Evolutionary conservation across 2,113 vertebrate genomes (phyloP).

Genomic region (Chelonoidis abingdonii): DNA sequence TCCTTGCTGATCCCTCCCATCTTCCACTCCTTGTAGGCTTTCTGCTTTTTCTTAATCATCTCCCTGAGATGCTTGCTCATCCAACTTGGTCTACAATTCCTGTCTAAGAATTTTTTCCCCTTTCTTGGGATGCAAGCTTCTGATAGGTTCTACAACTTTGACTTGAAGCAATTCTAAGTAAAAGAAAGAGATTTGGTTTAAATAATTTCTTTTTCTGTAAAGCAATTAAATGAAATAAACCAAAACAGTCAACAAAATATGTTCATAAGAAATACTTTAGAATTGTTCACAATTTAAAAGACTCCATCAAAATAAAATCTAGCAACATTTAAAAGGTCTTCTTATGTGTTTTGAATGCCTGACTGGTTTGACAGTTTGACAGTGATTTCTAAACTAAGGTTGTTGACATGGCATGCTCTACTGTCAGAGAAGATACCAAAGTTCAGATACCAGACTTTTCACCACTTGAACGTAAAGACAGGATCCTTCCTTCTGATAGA

Average conservation of each 20-base stretch:
- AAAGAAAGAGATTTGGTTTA: not conserved
- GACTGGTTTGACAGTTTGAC: slow-evolving; percentile 58
- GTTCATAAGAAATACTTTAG: slow-evolving; percentile 44
- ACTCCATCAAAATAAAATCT: slow-evolving; percentile 49
- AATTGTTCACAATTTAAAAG: slow-evolving; percentile 37
- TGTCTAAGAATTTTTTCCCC: too few relatives aligned
- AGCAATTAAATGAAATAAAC: not conserved
- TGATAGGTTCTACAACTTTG: too few relatives aligned
- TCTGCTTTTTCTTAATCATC: too few relatives aligned
- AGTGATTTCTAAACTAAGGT: slow-evolving; percentile 37
- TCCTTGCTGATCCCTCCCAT: too few relatives aligned
- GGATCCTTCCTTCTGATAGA: slow-evolving; percentile 44
- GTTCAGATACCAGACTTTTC: slow-evolving; percentile 49
- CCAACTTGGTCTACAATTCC: too few relatives aligned
- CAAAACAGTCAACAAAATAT: slow-evolving; percentile 25
- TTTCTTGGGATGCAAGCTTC: too few relatives aligned
- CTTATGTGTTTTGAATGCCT: slow-evolving; percentile 32
- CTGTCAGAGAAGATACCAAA: slow-evolving; percentile 55
- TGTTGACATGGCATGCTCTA: slow-evolving; percentile 34
- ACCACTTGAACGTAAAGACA: slow-evolving; percentile 31
- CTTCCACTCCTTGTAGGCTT: too few relatives aligned
- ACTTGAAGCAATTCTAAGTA: not conserved
- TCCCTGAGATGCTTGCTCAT: too few relatives aligned
- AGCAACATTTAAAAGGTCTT: slow-evolving; percentile 37
- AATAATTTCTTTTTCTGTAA: not conserved